These are phyloP conservation scores for Perodicticus potto DNA, from an alignment of 2,797 vertebrate species.

Conservation along the genomic window DNA sequence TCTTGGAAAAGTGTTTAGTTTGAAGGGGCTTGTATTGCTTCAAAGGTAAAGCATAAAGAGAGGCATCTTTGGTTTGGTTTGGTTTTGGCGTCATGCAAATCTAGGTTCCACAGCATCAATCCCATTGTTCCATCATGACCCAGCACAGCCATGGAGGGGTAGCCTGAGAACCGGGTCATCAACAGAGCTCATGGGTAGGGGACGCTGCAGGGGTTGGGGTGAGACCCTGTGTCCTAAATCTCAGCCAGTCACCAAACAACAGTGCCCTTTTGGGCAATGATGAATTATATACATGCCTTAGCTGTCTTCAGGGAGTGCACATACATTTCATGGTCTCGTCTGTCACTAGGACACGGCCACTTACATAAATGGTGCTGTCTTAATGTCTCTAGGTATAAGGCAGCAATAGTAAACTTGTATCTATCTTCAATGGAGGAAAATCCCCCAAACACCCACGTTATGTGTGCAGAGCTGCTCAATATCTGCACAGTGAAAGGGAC, in stretches of 20 bases:
- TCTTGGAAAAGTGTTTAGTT: neutral
- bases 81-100: neutral
- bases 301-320: neutral
- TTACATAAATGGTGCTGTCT: neutral
- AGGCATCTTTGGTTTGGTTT: neutral
- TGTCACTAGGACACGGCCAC: neutral
- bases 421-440: neutral
- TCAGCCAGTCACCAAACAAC: neutral
- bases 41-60: neutral
- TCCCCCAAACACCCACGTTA: neutral
- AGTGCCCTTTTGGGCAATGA: neutral
- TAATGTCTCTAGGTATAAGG: neutral
- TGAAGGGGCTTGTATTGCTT: neutral
- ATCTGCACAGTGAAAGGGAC: accelerated
- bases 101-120: neutral
- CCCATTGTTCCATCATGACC: neutral
- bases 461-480: neutral
- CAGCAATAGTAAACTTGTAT: neutral
- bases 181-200: neutral
- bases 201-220: neutral
- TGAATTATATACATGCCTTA: too few species aligned
- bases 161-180: neutral
- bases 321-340: neutral
- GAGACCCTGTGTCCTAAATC: neutral
- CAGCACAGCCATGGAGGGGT: neutral